A percentile compares a stretch with the other conserved stretches of the same genome.
phyloP scores from a whole-genome alignment of 1,140 invertebrate species.

The Ceratina calcarata region DNA sequence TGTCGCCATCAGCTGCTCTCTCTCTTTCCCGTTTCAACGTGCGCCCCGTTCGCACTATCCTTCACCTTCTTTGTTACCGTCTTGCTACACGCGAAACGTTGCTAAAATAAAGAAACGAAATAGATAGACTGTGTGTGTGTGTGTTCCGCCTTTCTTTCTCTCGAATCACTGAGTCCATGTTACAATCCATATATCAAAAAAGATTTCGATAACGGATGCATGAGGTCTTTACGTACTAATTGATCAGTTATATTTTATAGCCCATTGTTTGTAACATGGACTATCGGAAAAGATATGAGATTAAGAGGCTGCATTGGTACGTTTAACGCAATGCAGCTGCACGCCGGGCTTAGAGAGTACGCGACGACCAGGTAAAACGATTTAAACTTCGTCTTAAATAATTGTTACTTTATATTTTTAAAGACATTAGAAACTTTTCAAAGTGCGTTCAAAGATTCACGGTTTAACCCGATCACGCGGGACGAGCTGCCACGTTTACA shows the following conservation, averaged over 20 bases:
- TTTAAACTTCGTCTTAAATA: background rate
- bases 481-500: constrained; percentile 96
- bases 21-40: background rate
- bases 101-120: background rate
- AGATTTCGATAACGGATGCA: no score
- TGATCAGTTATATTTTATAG: constrained; percentile 83
- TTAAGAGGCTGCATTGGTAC: constrained; percentile 97
- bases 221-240: background rate
- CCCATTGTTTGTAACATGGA: constrained; percentile 99
- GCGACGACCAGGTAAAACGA: constrained; percentile 90
- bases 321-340: constrained; percentile 96
- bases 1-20: constrained; percentile 51
- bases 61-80: constrained; percentile 37
- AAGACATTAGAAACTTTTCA: constrained; percentile 54
- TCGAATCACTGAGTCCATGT: background rate
- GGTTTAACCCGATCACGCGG: constrained; percentile 96
- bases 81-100: background rate
- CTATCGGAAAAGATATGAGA: constrained; percentile 95
- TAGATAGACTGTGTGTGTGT: background rate
- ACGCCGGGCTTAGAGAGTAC: constrained; percentile 95
- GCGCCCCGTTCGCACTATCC: no score
- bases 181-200: background rate
- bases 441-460: constrained; percentile 98
- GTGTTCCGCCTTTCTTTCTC: background rate
- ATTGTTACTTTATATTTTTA: constrained; percentile 23